Base-by-base conservation (phyloP, 2,797 vertebrate species). In the Coregonus ussuriensis region DNA sequence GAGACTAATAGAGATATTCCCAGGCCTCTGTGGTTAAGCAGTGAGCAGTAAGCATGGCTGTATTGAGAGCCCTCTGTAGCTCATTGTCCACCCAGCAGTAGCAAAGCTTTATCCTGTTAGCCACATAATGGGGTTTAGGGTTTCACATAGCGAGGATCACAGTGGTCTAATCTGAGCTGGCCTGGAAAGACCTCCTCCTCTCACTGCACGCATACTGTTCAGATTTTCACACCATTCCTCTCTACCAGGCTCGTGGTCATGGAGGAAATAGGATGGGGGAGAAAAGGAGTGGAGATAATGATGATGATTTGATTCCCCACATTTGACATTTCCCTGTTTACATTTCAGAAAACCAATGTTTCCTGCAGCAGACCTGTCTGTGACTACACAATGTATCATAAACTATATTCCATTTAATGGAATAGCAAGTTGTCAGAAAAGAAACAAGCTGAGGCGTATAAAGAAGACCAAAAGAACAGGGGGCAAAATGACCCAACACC, bases 91-190 rank as follows among this genome's bases (percentile, higher is more conserved):
- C 54, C 76, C 77, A 66, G 80, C 80, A 81, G 65, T 41, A 71
- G 66, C 76, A 25, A 11, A 51, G 77, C 76, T 76, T 86, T 84
- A 86, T 88, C 87, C 87, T 79, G 84, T 88, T 88, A 86, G 83
- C 68, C 68, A 79, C 79, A 85, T 82, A 88, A 88, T 79, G 81
- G 75, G 73, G 72, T 18, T 84, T 47, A 31, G 56, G 76, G 79
- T 82, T 82, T 85, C 82, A 83, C 82, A 80, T 82, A 67, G 85
- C 21, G 78, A 80, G 73, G 85, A 84, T 84, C 87, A 86, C 82
- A 86, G 81, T 56, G 75, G 63, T 63, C 77, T 85, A 86, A 88
- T 86, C 83, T 80, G 74, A 53, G 81, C 76, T 79, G 72, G 82
- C 72, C 16, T 25, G n/a, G 59, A n/a, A 15, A 29, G 25, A 14